Conservation (phyloP, 2,797 vertebrate species). For the Darevskia mixta region DNA sequence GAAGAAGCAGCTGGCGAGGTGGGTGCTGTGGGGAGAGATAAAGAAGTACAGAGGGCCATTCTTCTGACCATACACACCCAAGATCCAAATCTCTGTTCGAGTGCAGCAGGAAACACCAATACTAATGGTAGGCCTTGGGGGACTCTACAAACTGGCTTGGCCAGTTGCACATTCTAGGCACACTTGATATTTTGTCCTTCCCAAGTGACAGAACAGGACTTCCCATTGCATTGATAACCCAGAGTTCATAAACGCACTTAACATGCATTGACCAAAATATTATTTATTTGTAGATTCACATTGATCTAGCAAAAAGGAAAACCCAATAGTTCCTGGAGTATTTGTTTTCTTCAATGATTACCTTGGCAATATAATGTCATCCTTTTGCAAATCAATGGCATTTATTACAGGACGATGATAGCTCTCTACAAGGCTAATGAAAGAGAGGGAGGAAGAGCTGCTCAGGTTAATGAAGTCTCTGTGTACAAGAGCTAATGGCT, state of each 20-base stretch:
- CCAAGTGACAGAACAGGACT: background rate
- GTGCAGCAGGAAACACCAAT: background rate
- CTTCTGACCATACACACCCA: background rate
- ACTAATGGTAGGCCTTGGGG: background rate
- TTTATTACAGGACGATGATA: constrained; percentile 54
- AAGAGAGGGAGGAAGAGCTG: background rate
- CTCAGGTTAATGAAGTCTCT: constrained; percentile 23
- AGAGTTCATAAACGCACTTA: constrained; percentile 11
- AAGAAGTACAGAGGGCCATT: too few relatives aligned
- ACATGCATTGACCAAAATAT: constrained; percentile 29
- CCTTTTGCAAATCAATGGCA: constrained; percentile 64
- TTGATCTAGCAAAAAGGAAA: constrained; percentile 44
- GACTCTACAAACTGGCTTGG: background rate
- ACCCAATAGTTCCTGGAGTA: constrained; percentile 44
- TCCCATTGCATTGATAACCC: background rate
- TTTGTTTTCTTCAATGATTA: constrained; percentile 51
- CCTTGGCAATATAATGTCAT: constrained; percentile 61
- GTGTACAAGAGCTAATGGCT: constrained; percentile 18
- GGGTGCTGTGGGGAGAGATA: too few relatives aligned
- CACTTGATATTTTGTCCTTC: background rate
- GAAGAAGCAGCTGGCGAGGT: too few relatives aligned
- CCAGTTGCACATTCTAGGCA: background rate
- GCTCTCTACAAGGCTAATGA: constrained; percentile 6
- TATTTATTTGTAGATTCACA: constrained; percentile 37
- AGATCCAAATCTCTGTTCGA: background rate